These are phyloP conservation scores for Cichladusa arquata DNA, from an alignment of 2,113 vertebrate genomes.

Conservation along the genomic window DNA sequence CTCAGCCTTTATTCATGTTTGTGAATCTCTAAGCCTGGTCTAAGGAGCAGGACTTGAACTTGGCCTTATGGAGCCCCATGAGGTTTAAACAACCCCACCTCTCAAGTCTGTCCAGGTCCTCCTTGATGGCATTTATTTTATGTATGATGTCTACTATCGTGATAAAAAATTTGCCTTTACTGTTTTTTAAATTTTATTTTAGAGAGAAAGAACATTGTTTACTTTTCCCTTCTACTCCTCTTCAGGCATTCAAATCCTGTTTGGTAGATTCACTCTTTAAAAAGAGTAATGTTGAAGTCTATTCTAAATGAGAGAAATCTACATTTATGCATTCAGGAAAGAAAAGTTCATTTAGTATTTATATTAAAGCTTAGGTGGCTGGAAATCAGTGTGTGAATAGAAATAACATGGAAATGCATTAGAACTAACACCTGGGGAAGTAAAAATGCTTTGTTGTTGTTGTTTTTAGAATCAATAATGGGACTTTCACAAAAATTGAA, in stretches of 20 bases:
- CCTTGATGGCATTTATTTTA: not conserved
- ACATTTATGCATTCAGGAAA: not conserved
- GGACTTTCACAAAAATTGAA: not conserved
- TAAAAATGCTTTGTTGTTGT: not conserved
- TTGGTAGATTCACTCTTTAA: not conserved
- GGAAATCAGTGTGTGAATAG: not conserved
- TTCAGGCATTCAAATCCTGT: not conserved
- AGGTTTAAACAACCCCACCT: rapidly evolving
- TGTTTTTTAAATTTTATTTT: not conserved
- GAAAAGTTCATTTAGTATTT: not conserved
- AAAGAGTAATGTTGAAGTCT: not conserved
- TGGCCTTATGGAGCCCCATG: not conserved
- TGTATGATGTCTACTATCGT: rapidly evolving
- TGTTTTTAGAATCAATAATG: not conserved
- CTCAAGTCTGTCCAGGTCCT: not conserved
- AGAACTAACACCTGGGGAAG: not conserved
- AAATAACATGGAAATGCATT: not conserved
- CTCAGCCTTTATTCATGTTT: not conserved
- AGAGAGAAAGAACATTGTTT: not conserved
- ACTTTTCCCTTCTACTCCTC: not conserved
- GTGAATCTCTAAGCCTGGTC: not conserved
- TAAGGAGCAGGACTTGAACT: not conserved
- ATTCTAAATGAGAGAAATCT: not conserved
- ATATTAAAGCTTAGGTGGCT: not conserved
- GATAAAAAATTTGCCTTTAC: not conserved